phyloP scores from a whole-genome alignment of 2,113 vertebrate genomes.

The Pyrgilauda ruficollis region DNA sequence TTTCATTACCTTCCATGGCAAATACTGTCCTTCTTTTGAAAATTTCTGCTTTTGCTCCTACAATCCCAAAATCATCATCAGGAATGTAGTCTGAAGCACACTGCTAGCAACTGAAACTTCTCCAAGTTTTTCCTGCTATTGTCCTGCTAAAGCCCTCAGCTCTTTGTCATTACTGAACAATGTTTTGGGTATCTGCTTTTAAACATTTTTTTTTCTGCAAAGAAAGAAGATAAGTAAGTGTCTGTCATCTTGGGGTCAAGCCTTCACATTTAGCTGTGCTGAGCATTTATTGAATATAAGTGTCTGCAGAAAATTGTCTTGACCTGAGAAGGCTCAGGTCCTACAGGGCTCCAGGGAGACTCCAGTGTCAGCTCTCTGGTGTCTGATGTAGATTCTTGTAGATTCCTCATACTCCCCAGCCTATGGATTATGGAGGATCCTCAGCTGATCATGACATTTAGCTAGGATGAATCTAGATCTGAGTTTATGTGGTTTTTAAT shows the following conservation, averaged over 20 bases:
- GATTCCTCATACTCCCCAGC: not conserved
- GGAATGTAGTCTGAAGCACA: not conserved
- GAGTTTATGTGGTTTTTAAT: not conserved
- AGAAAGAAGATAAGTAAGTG: not conserved
- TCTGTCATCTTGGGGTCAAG: not conserved
- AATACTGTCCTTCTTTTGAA: not conserved
- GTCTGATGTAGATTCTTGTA: not conserved
- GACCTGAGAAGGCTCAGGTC: not conserved
- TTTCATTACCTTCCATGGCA: not conserved
- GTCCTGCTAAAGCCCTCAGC: not conserved
- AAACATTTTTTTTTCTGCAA: not conserved
- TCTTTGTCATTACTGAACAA: not conserved
- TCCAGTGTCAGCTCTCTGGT: not conserved
- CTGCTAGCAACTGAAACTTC: not conserved
- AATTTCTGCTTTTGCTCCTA: not conserved
- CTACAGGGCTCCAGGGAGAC: not conserved
- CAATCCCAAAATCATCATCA: not conserved
- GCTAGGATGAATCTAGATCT: not conserved
- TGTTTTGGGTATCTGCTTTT: not conserved
- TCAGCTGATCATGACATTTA: not conserved
- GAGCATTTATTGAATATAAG: not conserved
- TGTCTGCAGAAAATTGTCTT: not conserved
- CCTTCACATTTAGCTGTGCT: not conserved
- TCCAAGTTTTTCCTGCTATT: not conserved
- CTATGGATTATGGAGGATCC: not conserved